phyloP scores from a whole-genome alignment of 92 coral and sea anemone species.

The Epizoanthus stellaris region DNA sequence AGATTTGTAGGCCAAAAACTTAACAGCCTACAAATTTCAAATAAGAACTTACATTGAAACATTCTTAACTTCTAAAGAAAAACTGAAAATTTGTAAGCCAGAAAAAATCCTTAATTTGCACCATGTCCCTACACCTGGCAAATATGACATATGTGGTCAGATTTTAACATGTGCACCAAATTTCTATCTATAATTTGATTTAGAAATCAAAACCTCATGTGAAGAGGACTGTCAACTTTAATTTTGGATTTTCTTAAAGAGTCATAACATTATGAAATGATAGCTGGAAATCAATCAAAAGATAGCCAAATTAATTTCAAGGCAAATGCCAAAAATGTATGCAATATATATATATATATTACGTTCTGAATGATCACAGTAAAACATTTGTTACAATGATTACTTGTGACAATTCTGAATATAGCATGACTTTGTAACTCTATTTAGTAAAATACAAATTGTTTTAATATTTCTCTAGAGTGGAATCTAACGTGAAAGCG shows the following conservation, averaged over 20 bases:
- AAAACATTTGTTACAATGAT: neutral
- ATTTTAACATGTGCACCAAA: too few species aligned
- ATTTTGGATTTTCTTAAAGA: neutral
- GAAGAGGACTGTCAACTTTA: slow-evolving; percentile 6
- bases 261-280: slow-evolving; percentile 9
- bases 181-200: neutral
- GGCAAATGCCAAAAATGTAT: neutral
- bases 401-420: neutral
- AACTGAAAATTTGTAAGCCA: too few species aligned
- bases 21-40: too few species aligned
- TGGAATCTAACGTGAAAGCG: neutral
- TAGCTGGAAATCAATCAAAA: neutral
- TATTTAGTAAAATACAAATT: neutral
- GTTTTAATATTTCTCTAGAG: neutral
- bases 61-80: too few species aligned
- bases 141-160: too few species aligned
- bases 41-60: too few species aligned
- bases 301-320: neutral
- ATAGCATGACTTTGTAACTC: neutral
- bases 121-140: too few species aligned
- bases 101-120: too few species aligned
- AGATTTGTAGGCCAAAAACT: too few species aligned
- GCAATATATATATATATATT: neutral
- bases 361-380: neutral
- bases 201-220: neutral